Evolutionary conservation across 2,113 vertebrate genomes (phyloP), one percentile per base, ranked within the genome.

Genomic region (Lontra canadensis): DNA sequence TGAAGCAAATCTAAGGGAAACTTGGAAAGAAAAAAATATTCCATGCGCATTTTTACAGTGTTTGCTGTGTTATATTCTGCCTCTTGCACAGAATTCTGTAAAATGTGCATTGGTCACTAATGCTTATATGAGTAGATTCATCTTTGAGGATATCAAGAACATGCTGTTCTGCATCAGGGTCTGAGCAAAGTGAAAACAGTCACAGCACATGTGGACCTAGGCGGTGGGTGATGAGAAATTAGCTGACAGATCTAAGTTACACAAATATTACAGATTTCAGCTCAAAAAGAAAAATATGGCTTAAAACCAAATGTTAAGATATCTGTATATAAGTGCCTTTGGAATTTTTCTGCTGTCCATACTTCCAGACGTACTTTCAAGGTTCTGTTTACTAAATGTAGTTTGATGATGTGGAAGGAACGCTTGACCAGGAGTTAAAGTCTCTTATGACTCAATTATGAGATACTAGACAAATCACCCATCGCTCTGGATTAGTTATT

Each of bases 291-390:
- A 92, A 88, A 81, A 57, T 61, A 73, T 39, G 21, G 47, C 23
- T 92, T 84, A 57, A 93, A 95, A 81, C 57, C 13, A 71, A 84
- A 76, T 59, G 31, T 87, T 87, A 74, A 94, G 83, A 63, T 86
- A 74, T 94, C 39, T 92, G 25, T 42, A 49, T 21, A 42, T 7
- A 57, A 91, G 17, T 57, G 4, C 36, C 20, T 88, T 81, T 92
- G 44, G 69, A 79, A 90, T 23, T 93, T 88, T 92, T 55, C 15
- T 74, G 42, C 20, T 49, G 15, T 5, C 18, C 61, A 26, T 14
- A 81, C 29, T 92, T 91, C 39, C 83, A 63, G 52, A 42, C 42
- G 9, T n/a, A 74, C n/a, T 65, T 93, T 49, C 18, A 69, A 39
- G 25, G 20, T 14, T 88, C 20, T 87, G 0, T 73, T 88, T 92